These are phyloP conservation scores for Drosophila lowei DNA, from an alignment of 1,140 invertebrate genomes.

Conservation along the genomic window DNA sequence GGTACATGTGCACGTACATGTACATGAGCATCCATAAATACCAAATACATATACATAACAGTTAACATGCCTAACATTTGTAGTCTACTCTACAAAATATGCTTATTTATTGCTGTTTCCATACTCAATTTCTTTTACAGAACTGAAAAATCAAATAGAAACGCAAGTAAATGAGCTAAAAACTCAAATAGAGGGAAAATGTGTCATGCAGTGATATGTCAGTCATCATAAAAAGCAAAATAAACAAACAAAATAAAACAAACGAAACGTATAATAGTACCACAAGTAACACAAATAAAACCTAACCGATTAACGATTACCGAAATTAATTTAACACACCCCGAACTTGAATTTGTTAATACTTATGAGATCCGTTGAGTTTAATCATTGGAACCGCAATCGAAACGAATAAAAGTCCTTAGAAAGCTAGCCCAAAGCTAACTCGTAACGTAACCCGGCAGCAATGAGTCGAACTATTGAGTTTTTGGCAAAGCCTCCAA, in stretches of 20 bases:
- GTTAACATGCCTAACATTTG: constrained; percentile 75
- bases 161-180: constrained; percentile 97
- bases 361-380: constrained; percentile 50
- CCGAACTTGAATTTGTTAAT: constrained; percentile 68
- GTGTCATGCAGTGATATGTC: constrained; percentile 92
- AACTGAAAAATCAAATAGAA: constrained; percentile 97
- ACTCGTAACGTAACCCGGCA: constrained; percentile 41
- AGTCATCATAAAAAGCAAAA: constrained; percentile 69
- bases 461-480: constrained; percentile 34
- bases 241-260: constrained; percentile 29
- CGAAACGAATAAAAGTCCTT: constrained; percentile 9
- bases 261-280: constrained; percentile 28
- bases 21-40: constrained; percentile 60
- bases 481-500: constrained; percentile 16
- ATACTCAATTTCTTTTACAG: constrained; percentile 87
- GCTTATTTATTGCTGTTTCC: constrained; percentile 83
- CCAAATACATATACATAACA: constrained; percentile 72
- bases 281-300: constrained; percentile 32
- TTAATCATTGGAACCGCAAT: constrained; percentile 28
- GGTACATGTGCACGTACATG: constrained; percentile 2
- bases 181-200: constrained; percentile 96
- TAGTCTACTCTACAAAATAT: constrained; percentile 83
- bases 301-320: constrained; percentile 33
- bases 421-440: constrained; percentile 15
- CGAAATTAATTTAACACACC: constrained; percentile 56